Conservation (phyloP, 2,113 vertebrate genomes). For the Macheiramphus alcinus region DNA sequence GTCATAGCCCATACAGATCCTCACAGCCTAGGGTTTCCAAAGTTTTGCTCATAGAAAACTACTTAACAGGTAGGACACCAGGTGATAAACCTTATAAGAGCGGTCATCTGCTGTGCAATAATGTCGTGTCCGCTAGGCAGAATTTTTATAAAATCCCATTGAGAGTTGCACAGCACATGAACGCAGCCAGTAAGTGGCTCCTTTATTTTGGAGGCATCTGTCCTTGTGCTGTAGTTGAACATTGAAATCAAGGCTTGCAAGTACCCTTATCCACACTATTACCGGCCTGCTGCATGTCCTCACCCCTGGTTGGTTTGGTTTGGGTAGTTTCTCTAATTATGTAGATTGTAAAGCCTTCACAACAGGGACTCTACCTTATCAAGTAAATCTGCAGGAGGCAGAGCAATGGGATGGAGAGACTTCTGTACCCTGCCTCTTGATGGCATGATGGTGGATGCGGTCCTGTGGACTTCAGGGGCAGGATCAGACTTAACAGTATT, state of each 20-base stretch:
- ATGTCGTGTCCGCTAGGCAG: fast-evolving
- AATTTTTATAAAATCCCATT: neutral
- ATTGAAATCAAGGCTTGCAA: neutral
- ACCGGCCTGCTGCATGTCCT: neutral
- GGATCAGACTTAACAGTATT: neutral
- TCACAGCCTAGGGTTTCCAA: neutral
- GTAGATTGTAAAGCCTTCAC: neutral
- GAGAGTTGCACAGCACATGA: neutral
- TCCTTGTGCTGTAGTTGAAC: neutral
- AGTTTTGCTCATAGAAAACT: neutral
- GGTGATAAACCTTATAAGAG: neutral
- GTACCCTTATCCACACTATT: neutral
- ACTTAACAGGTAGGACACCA: neutral
- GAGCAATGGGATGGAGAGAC: neutral
- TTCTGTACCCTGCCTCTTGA: neutral
- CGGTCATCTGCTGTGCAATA: neutral
- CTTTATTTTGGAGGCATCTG: neutral
- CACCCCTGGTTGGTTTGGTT: neutral
- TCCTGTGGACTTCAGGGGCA: neutral
- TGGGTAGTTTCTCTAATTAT: neutral
- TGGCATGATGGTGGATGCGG: neutral
- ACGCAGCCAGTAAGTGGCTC: neutral
- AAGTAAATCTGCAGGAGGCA: neutral
- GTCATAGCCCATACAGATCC: neutral
- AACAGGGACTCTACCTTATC: neutral